These are phyloP conservation scores for Luidia sarsii DNA, from an alignment of 53 echinoderm and acorn worm species.

Conservation along the genomic window DNA sequence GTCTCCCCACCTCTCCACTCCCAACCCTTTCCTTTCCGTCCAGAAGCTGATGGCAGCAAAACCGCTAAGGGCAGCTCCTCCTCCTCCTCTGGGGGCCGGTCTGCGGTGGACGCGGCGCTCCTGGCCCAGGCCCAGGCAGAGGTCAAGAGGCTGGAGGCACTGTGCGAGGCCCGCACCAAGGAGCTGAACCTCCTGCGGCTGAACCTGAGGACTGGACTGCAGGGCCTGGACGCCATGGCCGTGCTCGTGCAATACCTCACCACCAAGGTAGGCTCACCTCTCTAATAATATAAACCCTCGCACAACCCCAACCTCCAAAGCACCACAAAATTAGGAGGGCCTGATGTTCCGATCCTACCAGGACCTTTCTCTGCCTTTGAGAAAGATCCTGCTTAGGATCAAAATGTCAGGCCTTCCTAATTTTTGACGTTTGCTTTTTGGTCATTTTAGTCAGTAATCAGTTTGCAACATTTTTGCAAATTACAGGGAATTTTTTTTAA, in stretches of 20 bases:
- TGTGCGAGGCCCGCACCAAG: conserved; percentile 83
- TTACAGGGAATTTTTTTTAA: no score
- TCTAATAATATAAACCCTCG: no score
- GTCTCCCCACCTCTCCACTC: no score
- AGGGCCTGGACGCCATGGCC: conserved; percentile 90
- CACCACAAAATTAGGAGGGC: no score
- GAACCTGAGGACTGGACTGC: conserved; percentile 68
- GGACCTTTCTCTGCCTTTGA: no score
- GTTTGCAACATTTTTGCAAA: no score
- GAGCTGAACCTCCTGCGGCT: conserved; percentile 68
- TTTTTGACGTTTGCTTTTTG: no score
- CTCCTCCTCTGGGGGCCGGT: conserved; percentile 63
- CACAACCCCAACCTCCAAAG: no score
- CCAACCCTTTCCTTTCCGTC: conserved; percentile 24
- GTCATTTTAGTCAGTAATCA: no score
- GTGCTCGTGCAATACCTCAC: conserved; percentile 78
- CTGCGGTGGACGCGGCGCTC: conserved; percentile 37
- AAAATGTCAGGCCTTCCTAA: no score
- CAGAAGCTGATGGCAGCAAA: conserved; percentile 54
- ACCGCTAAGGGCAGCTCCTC: conserved; percentile 40
- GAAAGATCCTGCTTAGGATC: no score
- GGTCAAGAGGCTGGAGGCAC: conserved; percentile 79
- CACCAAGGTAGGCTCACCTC: conserved; percentile 69
- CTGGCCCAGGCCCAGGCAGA: conserved; percentile 72
- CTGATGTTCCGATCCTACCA: no score